phyloP scores from a whole-genome alignment of 2,113 vertebrate genomes.

The Ammospiza nelsoni region DNA sequence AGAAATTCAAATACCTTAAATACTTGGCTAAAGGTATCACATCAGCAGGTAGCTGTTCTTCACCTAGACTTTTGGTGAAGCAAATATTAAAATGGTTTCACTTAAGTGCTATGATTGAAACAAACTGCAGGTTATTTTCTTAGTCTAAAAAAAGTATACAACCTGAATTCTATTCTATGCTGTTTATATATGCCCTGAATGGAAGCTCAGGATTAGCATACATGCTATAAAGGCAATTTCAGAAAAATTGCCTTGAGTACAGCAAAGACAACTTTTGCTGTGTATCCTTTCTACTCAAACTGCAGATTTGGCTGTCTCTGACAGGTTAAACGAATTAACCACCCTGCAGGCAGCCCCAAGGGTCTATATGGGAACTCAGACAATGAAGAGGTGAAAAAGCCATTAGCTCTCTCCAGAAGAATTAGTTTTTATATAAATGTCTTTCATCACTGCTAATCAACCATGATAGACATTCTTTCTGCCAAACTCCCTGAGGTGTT shows the following conservation, averaged over 20 bases:
- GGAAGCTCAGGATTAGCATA: neutral
- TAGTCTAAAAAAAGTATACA: neutral
- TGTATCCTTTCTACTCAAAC: neutral
- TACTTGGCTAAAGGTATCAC: neutral
- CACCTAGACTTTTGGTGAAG: neutral
- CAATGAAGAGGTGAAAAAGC: neutral
- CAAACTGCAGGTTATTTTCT: neutral
- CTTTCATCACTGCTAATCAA: neutral
- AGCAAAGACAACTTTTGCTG: neutral
- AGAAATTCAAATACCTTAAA: neutral
- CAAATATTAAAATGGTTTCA: neutral
- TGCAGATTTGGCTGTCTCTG: neutral
- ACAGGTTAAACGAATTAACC: neutral
- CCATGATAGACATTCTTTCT: neutral
- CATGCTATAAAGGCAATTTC: neutral
- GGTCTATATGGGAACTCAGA: neutral
- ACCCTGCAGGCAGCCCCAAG: neutral
- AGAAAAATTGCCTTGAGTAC: neutral
- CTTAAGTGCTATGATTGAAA: neutral
- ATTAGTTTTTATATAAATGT: neutral
- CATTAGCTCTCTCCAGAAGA: neutral
- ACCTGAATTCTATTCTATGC: neutral
- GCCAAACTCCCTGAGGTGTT: neutral
- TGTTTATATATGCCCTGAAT: neutral
- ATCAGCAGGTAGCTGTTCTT: neutral